Evolutionary conservation across 2,113 vertebrate genomes (phyloP).

Genomic region (Recurvirostra avosetta): DNA sequence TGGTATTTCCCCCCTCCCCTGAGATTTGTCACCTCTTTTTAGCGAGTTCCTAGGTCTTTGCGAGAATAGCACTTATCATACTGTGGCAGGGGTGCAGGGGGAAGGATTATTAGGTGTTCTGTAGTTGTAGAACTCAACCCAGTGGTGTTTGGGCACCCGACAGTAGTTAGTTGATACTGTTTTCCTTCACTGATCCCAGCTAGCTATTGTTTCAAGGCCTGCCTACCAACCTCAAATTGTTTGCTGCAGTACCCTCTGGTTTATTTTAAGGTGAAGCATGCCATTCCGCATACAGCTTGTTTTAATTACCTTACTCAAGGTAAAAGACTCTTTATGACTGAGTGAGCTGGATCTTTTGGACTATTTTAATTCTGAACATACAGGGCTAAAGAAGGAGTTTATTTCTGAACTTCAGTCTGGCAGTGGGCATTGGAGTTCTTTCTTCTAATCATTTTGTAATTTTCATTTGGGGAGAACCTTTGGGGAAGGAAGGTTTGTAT

Average conservation of each 20-base stretch:
- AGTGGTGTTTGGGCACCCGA: neutral
- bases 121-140: neutral
- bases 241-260: neutral
- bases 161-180: neutral
- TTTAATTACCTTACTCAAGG: neutral
- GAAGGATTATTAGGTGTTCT: neutral
- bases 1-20: neutral
- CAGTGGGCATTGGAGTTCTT: neutral
- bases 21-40: neutral
- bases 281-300: neutral
- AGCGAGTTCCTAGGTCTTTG: neutral
- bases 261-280: neutral
- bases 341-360: neutral
- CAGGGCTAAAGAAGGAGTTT: neutral
- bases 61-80: neutral
- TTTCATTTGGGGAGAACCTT: neutral
- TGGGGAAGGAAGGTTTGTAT: neutral
- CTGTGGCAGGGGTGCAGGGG: neutral
- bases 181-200: neutral
- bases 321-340: neutral
- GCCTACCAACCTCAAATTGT: neutral
- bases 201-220: neutral
- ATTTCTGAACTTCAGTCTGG: neutral
- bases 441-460: neutral
- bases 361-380: neutral